phyloP scores from a whole-genome alignment of 2,113 vertebrate genomes.

The Scytalopus superciliaris region DNA sequence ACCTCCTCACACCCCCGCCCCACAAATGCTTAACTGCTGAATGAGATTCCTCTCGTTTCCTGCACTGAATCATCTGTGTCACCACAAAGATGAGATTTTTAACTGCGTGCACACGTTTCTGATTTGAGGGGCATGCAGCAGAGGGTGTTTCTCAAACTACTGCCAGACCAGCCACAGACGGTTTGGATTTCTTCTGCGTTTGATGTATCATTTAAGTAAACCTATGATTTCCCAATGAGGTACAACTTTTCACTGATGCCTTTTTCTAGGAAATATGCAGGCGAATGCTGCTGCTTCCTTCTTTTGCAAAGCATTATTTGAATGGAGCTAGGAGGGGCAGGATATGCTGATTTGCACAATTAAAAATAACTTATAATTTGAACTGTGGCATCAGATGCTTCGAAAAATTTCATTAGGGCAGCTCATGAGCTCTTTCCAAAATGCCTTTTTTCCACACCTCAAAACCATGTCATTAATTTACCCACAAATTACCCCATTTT shows the following conservation, averaged over 20 bases:
- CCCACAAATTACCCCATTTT: background rate
- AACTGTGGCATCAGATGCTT: background rate
- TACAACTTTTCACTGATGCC: background rate
- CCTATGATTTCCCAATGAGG: background rate
- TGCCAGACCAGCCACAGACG: background rate
- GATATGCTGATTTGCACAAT: slow-evolving; percentile 24
- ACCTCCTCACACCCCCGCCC: slow-evolving; percentile 35
- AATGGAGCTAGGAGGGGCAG: slow-evolving; percentile 7
- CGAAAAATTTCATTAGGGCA: background rate
- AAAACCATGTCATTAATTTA: background rate
- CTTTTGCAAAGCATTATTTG: background rate
- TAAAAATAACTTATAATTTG: slow-evolving; percentile 34
- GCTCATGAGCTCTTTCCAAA: background rate
- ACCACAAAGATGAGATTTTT: slow-evolving; percentile 61
- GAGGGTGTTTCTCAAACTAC: slow-evolving; percentile 53
- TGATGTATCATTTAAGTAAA: slow-evolving; percentile 28
- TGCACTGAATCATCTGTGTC: slow-evolving; percentile 63
- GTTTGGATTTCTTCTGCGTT: slow-evolving; percentile 29
- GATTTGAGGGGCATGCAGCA: slow-evolving; percentile 16
- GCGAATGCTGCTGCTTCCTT: background rate
- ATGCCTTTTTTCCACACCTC: background rate
- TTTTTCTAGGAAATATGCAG: slow-evolving; percentile 19
- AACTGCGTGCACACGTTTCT: slow-evolving; percentile 25
- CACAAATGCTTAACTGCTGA: slow-evolving; percentile 38
- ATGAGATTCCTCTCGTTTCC: slow-evolving; percentile 47